Evolutionary conservation across 2,888 invertebrate species (phyloP).

Genomic region (Teleogryllus oceanicus): DNA sequence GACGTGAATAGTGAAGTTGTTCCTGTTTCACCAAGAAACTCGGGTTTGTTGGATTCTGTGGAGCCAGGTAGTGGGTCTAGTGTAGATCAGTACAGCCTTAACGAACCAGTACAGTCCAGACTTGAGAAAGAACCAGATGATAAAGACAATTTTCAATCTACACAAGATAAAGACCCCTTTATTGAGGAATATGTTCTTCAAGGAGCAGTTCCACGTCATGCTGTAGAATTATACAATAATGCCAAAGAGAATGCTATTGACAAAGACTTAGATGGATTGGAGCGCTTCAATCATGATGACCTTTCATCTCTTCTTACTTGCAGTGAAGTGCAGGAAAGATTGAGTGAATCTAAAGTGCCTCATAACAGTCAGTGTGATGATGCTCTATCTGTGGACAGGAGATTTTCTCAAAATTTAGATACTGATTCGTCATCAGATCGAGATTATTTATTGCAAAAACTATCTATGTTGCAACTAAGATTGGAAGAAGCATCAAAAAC

Average conservation of each 20-base stretch:
- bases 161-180: conserved; percentile 37
- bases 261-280: conserved; percentile 42
- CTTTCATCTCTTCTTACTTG: conserved; percentile 23
- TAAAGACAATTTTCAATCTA: conserved; percentile 40
- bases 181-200: conserved; percentile 62
- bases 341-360: conserved; percentile 23
- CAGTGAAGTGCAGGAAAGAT: conserved; percentile 27
- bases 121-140: conserved; percentile 40
- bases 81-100: conserved; percentile 33
- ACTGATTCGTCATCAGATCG: conserved; percentile 53
- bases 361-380: conserved; percentile 20
- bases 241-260: conserved; percentile 45
- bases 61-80: conserved; percentile 27
- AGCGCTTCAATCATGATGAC: conserved; percentile 28
- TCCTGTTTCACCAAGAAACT: conserved; percentile 32
- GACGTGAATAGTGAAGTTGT: conserved; percentile 41
- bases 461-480: conserved; percentile 64
- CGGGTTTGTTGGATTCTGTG: conserved; percentile 35
- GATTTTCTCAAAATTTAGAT: conserved; percentile 41
- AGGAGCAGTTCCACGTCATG: conserved; percentile 61
- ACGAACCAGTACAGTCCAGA: conserved; percentile 29
- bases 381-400: conserved; percentile 28
- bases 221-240: conserved; percentile 49
- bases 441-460: conserved; percentile 59
- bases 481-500: conserved; percentile 73